Percentiles rank a stretch among this genome's conserved stretches.
These are phyloP conservation scores for Hecatera dysodea DNA, from an alignment of 2,888 invertebrate genomes.

Conservation along the genomic window DNA sequence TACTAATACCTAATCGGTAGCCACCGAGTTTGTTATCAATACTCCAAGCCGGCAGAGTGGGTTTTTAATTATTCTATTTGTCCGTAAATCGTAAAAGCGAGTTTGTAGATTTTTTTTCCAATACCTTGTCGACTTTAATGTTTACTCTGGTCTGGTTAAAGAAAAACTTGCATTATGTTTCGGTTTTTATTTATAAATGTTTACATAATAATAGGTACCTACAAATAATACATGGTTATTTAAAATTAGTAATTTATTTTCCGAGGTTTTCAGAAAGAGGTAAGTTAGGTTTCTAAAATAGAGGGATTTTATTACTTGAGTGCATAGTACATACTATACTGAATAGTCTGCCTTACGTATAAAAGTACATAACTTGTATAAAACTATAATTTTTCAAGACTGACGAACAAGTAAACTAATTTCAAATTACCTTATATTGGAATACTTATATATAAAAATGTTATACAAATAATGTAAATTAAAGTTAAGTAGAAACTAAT, in stretches of 20 bases:
- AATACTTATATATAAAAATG: constrained; percentile 75
- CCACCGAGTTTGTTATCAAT: too few relatives aligned
- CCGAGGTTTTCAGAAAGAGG: background rate
- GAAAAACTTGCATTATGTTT: constrained; percentile 1
- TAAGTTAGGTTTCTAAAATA: background rate
- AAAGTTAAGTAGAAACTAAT: constrained; percentile 66
- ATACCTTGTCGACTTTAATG: too few relatives aligned
- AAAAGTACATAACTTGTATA: constrained; percentile 10
- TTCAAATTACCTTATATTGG: constrained; percentile 69
- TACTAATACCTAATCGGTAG: too few relatives aligned
- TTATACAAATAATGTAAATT: constrained; percentile 61
- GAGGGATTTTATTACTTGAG: constrained; percentile 1
- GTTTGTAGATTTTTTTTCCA: too few relatives aligned
- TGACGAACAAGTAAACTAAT: constrained; percentile 45
- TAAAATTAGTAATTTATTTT: constrained; percentile 53
- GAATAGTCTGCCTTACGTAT: constrained; percentile 9
- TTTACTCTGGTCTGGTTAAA: too few relatives aligned
- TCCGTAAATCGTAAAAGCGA: too few relatives aligned
- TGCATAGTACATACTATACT: background rate
- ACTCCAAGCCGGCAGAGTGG: too few relatives aligned
- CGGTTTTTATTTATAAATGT: constrained; percentile 53
- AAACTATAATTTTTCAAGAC: constrained; percentile 19
- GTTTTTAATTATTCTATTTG: too few relatives aligned
- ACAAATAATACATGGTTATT: constrained; percentile 58
- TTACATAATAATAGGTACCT: constrained; percentile 47